These are phyloP conservation scores for Pteropus alecto DNA, from an alignment of 2,113 vertebrate genomes.

Conservation along the genomic window DNA sequence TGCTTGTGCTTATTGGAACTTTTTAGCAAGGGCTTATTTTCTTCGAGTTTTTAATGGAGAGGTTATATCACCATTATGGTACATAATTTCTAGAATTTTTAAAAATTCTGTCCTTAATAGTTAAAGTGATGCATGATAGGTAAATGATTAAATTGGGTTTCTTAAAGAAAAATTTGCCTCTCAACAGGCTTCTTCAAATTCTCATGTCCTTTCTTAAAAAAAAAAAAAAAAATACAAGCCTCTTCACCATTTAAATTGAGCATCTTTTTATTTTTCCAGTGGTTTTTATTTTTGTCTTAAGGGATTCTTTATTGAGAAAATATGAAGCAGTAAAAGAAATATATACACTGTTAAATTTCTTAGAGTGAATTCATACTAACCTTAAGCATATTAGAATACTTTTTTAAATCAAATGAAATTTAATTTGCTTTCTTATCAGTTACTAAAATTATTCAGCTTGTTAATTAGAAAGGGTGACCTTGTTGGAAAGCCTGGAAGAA, in stretches of 20 bases:
- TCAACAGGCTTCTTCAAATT: neutral
- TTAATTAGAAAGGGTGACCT: neutral
- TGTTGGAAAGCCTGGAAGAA: neutral
- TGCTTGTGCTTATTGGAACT: neutral
- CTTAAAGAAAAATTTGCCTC: neutral
- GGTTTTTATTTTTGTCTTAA: neutral
- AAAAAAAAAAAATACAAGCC: neutral
- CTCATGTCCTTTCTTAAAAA: neutral
- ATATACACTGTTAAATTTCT: neutral
- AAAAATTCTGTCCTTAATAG: neutral
- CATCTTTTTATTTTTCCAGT: neutral
- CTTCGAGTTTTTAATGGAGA: neutral
- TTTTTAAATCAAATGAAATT: constrained; percentile 39
- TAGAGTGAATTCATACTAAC: neutral
- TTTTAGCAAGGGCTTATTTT: neutral
- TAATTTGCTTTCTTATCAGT: constrained; percentile 36
- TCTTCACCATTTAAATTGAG: neutral
- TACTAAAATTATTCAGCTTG: constrained; percentile 9
- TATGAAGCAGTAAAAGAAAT: neutral
- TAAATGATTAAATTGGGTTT: constrained; percentile 17
- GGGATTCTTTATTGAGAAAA: neutral
- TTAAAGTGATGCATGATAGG: constrained; percentile 40
- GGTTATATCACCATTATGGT: neutral
- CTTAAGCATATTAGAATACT: neutral
- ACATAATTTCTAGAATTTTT: neutral